These are phyloP conservation scores for Phaethornis superciliosus DNA, from an alignment of 2,113 vertebrate genomes.

Conservation along the genomic window DNA sequence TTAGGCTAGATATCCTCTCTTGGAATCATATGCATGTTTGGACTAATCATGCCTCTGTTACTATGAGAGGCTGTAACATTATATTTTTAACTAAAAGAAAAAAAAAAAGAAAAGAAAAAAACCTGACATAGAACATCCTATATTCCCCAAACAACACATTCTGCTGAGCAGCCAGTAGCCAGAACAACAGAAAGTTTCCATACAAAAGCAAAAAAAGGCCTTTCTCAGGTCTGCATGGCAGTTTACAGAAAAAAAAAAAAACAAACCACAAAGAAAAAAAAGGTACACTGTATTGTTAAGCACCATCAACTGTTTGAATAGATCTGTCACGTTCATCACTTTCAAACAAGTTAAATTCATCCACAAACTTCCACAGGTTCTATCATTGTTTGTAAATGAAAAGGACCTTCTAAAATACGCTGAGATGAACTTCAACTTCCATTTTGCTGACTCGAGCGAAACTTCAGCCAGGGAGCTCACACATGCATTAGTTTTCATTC, in stretches of 20 bases:
- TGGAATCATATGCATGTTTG: not conserved
- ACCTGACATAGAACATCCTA: not conserved
- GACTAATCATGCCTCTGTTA: not conserved
- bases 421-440: conserved; percentile 60
- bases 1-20: not conserved
- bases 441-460: conserved; percentile 52
- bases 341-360: not conserved
- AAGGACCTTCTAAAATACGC: conserved; percentile 64
- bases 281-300: conserved; percentile 64
- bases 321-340: conserved; percentile 66
- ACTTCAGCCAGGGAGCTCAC: conserved; percentile 57
- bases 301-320: conserved; percentile 26
- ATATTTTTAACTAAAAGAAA: not conserved
- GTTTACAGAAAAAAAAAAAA: conserved; percentile 7
- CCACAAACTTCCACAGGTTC: conserved; percentile 75
- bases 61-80: not conserved
- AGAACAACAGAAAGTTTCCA: conserved; percentile 42
- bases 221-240: conserved; percentile 33
- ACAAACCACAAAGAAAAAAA: not conserved
- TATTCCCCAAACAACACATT: not conserved
- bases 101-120: not conserved
- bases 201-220: conserved; percentile 55
- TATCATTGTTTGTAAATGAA: conserved; percentile 71
- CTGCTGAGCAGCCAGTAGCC: conserved; percentile 45
- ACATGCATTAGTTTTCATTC: conserved; percentile 18